Base-by-base conservation (phyloP, 2,888 invertebrate genomes). In the Achlya flavicornis region DNA sequence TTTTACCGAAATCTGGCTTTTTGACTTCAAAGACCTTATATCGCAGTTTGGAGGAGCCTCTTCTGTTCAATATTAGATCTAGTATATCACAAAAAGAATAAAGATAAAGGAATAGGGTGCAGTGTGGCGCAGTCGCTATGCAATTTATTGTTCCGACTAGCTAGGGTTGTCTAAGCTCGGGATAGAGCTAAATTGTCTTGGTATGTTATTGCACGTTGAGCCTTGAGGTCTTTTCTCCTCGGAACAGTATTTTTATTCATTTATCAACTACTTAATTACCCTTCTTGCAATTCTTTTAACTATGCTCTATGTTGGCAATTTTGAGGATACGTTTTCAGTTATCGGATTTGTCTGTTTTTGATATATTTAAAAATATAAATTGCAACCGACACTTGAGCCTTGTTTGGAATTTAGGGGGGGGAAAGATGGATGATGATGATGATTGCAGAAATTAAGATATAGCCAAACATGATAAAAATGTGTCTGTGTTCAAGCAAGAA, bases 61-160 rank as follows among this genome's bases (percentile, higher is more conserved):
- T 72, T 73, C 68, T 68, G 70, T 71, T 69, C 68, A 61, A 70
- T 69, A 70, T 70, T 64, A 67, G 61, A 69, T 71, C 67, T 67
- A 68, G 66, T 77, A 72, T 63, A 64, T 70, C 67, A 69, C 66
- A 72, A 76, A 70, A 71, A 69, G 64, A 68, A 75, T 70, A 71
- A 76, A 71, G 67, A 70, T 67, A 69, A 74, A 75, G 73, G 73
- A 76, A 73, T 73, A 75, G 73, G 61, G 70, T 58, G 61, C 71
- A 68, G 66, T 67, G 66, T 61, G 63, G 70, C 73, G 78, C 75
- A 79, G 73, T 67, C 70, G 74, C 68, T 64, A 73, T 63, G 65
- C 70, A 78, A 80, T 82, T 79, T 81, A 81, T 83, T 71, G 79
- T 76, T 70, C 70, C 66, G 66, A 53, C 71, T 41, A 60, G 60